Conservation (phyloP, 2,797 vertebrate genomes). For the Poecilia velifera region DNA sequence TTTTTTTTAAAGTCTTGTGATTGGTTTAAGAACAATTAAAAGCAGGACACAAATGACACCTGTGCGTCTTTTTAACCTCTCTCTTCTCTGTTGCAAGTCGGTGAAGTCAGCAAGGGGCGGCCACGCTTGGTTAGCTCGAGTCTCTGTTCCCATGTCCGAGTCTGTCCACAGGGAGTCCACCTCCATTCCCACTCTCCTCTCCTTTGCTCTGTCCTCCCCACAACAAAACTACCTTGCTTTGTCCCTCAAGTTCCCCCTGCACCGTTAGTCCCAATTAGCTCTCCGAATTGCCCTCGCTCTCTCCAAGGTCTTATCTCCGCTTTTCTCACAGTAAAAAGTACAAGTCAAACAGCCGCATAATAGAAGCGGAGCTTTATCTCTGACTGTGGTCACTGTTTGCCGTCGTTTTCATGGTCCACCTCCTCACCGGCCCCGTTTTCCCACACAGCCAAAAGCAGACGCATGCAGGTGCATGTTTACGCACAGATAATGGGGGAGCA, state of each 20-base stretch:
- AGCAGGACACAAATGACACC: slow-evolving; percentile 2
- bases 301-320: slow-evolving; percentile 61
- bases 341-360: slow-evolving; percentile 63
- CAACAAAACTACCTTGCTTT: slow-evolving; percentile 17
- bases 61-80: slow-evolving; percentile 6
- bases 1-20: neutral
- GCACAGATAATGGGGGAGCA: slow-evolving; percentile 2
- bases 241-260: slow-evolving; percentile 5
- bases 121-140: slow-evolving; percentile 60
- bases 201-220: slow-evolving; percentile 15
- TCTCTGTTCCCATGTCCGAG: slow-evolving; percentile 69
- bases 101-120: slow-evolving; percentile 58
- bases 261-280: slow-evolving; percentile 30
- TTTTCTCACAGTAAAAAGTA: slow-evolving; percentile 74
- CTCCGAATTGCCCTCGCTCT: slow-evolving; percentile 35
- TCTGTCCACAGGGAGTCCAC: slow-evolving; percentile 64
- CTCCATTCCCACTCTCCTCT: slow-evolving; percentile 70
- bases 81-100: slow-evolving; percentile 9
- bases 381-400: slow-evolving; percentile 66
- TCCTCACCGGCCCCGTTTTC: slow-evolving; percentile 59
- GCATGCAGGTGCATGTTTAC: slow-evolving; percentile 36
- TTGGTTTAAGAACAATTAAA: slow-evolving; percentile 9
- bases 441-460: slow-evolving; percentile 50
- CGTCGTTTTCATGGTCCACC: slow-evolving; percentile 61
- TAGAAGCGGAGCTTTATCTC: slow-evolving; percentile 56